Conservation (phyloP, 2,113 vertebrate species). For the Bujurquina vittata region DNA sequence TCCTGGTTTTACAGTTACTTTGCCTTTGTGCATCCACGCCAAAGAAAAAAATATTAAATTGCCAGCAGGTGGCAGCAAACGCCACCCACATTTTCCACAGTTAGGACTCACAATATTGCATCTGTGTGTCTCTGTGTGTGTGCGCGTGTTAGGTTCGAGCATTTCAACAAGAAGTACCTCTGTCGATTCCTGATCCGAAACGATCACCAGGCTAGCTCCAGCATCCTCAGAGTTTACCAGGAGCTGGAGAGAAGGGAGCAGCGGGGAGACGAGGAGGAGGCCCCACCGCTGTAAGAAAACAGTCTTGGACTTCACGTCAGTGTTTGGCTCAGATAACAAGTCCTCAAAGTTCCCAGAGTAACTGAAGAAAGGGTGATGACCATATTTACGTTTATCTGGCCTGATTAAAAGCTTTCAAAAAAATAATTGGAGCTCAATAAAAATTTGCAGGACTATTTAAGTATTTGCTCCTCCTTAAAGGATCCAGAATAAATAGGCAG, state of each 20-base stretch:
- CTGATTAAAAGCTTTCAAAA: too few relatives aligned
- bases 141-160: conserved; percentile 76
- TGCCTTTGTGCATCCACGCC: neutral
- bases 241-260: conserved; percentile 85
- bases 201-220: conserved; percentile 81
- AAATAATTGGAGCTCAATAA: neutral
- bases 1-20: neutral
- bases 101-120: neutral
- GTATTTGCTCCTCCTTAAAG: neutral
- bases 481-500: neutral
- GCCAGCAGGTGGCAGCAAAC: conserved; percentile 71
- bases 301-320: neutral
- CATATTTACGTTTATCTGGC: neutral
- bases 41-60: neutral
- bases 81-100: neutral
- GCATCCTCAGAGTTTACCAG: conserved; percentile 86
- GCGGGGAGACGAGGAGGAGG: conserved; percentile 76
- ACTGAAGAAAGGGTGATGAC: neutral
- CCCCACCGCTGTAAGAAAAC: conserved; percentile 40
- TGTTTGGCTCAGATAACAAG: neutral
- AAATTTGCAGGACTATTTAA: neutral
- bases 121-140: conserved; percentile 11
- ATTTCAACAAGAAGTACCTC: conserved; percentile 86
- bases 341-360: neutral
- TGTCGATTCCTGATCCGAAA: conserved; percentile 85